phyloP scores from a whole-genome alignment of 2,113 vertebrate species.

The Pipra filicauda region DNA sequence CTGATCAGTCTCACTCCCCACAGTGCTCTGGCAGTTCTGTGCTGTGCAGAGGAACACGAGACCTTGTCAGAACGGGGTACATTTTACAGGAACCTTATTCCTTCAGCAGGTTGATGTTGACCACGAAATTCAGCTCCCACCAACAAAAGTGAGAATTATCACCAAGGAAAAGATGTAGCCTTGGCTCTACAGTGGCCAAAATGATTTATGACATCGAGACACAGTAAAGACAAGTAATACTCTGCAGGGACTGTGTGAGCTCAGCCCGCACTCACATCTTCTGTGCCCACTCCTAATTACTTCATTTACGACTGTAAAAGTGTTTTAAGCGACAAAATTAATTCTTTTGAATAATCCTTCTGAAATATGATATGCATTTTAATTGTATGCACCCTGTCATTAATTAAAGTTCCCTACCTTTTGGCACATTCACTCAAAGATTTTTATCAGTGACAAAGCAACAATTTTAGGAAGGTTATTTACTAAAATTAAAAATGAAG shows the following conservation, averaged over 20 bases:
- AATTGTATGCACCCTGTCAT: constrained; percentile 32
- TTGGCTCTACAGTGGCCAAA: neutral
- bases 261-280: neutral
- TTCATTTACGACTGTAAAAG: constrained; percentile 34
- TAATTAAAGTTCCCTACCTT: constrained; percentile 61
- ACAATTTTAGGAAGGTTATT: neutral
- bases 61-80: neutral
- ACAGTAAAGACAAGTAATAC: neutral
- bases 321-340: constrained; percentile 44
- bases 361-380: constrained; percentile 37
- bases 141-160: neutral
- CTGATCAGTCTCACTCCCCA: fast-evolving
- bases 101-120: fast-evolving
- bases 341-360: constrained; percentile 60
- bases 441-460: constrained; percentile 13
- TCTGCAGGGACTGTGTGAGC: neutral
- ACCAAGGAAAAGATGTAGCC: neutral
- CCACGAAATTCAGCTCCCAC: neutral
- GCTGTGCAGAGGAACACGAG: neutral
- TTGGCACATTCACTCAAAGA: constrained; percentile 37
- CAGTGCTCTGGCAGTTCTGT: fast-evolving
- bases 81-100: neutral
- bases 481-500: constrained; percentile 57
- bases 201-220: constrained; percentile 40
- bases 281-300: constrained; percentile 46